Conservation (phyloP, 2,797 vertebrate genomes). For the Acrossocheilus wenchowensis region DNA sequence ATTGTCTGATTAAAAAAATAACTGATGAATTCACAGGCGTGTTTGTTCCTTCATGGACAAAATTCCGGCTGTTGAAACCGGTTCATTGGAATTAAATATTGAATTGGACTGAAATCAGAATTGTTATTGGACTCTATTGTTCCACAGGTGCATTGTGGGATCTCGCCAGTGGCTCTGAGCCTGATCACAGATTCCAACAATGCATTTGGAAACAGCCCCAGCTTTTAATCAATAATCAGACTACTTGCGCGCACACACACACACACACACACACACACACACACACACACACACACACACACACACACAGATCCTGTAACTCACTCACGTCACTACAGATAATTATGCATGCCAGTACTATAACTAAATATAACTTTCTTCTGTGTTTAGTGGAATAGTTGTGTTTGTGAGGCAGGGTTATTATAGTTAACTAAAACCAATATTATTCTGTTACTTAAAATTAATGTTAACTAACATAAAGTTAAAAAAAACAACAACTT, state of each 20-base stretch:
- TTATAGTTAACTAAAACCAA: neutral
- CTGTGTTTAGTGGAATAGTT: neutral
- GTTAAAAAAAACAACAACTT: too few species aligned
- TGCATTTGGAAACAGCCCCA: slow-evolving; percentile 7
- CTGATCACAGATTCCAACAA: slow-evolving; percentile 2
- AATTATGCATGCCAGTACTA: neutral
- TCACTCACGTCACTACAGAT: neutral
- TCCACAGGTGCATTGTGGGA: slow-evolving; percentile 20
- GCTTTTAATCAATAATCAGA: slow-evolving; percentile 16
- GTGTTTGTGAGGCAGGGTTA: neutral
- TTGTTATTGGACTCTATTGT: neutral
- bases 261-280: neutral
- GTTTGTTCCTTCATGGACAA: neutral
- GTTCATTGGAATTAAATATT: neutral
- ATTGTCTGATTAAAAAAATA: neutral
- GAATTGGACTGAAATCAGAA: slow-evolving; percentile 4
- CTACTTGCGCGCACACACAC: too few species aligned
- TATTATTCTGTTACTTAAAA: neutral
- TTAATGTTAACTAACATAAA: neutral
- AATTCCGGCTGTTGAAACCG: neutral
- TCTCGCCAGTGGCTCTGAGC: neutral
- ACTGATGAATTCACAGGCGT: neutral
- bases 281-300: neutral
- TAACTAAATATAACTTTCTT: neutral
- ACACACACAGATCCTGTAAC: neutral